phyloP scores from a whole-genome alignment of 2,888 invertebrate genomes.

The Calliphora vomitoria region DNA sequence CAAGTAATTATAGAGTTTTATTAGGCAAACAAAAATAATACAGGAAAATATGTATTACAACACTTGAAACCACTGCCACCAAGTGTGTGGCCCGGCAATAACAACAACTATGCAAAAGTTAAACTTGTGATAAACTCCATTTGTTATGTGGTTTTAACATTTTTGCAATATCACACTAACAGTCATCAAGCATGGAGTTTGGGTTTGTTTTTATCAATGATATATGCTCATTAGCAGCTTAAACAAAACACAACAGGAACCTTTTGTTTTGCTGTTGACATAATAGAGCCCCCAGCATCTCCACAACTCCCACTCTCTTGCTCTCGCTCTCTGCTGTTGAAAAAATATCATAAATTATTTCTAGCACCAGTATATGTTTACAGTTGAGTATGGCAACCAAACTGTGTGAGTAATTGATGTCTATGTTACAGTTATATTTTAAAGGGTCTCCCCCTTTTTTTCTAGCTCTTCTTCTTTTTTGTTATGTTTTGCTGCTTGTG shows the following conservation, averaged over 20 bases:
- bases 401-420: conserved; percentile 67
- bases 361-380: conserved; percentile 50
- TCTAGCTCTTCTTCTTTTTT: too few species aligned
- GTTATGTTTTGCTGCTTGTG: not conserved
- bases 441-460: conserved; percentile 41
- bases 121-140: conserved; percentile 68
- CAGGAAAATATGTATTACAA: not conserved
- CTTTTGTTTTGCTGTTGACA: conserved; percentile 64
- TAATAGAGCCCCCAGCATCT: conserved; percentile 37
- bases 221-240: conserved; percentile 72
- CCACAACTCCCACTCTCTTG: not conserved
- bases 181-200: not conserved
- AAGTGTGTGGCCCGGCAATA: conserved; percentile 8
- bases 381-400: not conserved
- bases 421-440: conserved; percentile 58
- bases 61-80: conserved; percentile 43
- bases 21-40: not conserved
- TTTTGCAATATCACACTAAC: conserved; percentile 22
- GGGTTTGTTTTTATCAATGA: conserved; percentile 64
- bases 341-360: conserved; percentile 55
- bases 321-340: too few species aligned
- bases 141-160: conserved; percentile 65
- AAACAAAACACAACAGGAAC: conserved; percentile 53
- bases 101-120: conserved; percentile 30
- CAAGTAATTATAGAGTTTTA: conserved; percentile 52